Conservation (phyloP, 2,797 vertebrate species). For the Leucoraja ocellata region DNA sequence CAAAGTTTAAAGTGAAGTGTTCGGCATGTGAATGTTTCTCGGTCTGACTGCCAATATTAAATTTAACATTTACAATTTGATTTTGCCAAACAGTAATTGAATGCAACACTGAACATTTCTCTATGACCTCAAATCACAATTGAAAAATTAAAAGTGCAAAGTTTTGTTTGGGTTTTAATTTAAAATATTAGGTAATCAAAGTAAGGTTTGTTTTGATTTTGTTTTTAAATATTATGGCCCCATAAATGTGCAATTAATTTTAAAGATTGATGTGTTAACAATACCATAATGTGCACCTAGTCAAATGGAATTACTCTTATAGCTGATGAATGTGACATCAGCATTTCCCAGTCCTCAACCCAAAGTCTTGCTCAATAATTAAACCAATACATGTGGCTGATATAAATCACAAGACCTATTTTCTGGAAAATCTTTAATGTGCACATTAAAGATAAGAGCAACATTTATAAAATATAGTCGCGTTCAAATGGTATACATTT, state of each 20-base stretch:
- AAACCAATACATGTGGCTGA: neutral
- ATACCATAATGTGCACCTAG: neutral
- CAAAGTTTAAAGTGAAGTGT: neutral
- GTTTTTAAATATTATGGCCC: neutral
- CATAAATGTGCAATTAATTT: neutral
- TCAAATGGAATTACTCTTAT: conserved; percentile 1
- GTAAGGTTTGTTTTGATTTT: neutral
- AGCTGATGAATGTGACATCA: neutral
- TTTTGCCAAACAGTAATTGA: neutral
- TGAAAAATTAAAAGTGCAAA: neutral
- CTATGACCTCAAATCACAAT: neutral
- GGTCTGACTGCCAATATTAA: neutral
- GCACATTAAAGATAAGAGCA: conserved; percentile 16
- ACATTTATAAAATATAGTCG: neutral
- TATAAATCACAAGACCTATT: neutral
- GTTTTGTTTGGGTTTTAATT: neutral
- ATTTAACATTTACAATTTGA: neutral
- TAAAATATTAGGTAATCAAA: neutral
- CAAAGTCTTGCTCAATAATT: conserved; percentile 22
- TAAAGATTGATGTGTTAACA: neutral
- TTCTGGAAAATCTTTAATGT: conserved; percentile 19
- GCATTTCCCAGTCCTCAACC: neutral
- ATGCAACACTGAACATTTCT: neutral
- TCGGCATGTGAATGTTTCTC: too few species aligned
- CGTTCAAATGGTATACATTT: conserved; percentile 18